Percentiles rank a stretch among this genome's conserved stretches.
Conservation (phyloP, 2,113 vertebrate species). For the Oreochromis niloticus region DNA sequence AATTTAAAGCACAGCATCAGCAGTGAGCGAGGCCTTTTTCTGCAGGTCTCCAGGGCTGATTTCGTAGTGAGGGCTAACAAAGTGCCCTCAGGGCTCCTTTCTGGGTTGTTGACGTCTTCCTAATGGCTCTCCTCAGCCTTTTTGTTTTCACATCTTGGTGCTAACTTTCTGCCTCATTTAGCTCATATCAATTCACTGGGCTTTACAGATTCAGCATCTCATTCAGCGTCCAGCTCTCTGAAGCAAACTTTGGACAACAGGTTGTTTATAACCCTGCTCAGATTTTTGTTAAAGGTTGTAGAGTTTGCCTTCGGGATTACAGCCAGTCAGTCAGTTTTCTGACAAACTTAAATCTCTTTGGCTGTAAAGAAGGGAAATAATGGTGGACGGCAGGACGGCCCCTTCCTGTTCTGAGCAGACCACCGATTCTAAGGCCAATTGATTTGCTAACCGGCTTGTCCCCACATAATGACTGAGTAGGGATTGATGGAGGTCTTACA, state of each 20-base stretch:
- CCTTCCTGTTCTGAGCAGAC: slow-evolving; percentile 58
- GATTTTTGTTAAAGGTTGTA: neutral
- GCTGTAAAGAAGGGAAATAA: slow-evolving; percentile 26
- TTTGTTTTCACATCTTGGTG: slow-evolving; percentile 62
- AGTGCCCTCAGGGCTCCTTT: slow-evolving; percentile 63
- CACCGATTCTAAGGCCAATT: slow-evolving; percentile 59
- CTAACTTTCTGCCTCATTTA: slow-evolving; percentile 75
- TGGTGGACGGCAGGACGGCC: slow-evolving; percentile 27
- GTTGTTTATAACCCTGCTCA: slow-evolving; percentile 9
- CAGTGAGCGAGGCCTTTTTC: slow-evolving; percentile 31
- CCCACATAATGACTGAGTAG: slow-evolving; percentile 68
- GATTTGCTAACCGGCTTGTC: slow-evolving; percentile 72
- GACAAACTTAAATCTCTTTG: neutral
- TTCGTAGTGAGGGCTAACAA: slow-evolving; percentile 48
- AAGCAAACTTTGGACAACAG: slow-evolving; percentile 47
- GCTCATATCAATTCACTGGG: slow-evolving; percentile 63
- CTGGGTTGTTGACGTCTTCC: slow-evolving; percentile 64
- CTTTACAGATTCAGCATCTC: slow-evolving; percentile 46
- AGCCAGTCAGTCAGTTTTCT: neutral
- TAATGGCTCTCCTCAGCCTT: slow-evolving; percentile 68
- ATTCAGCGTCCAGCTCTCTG: slow-evolving; percentile 42
- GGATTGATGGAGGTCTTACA: slow-evolving; percentile 68
- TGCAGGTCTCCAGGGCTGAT: slow-evolving; percentile 11
- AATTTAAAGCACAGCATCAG: slow-evolving; percentile 30
- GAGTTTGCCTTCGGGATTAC: slow-evolving; percentile 2